A percentile compares a stretch with the other conserved stretches of the same genome.
Conservation (phyloP, 2,113 vertebrate species). For the Pollimyrus isidori region DNA sequence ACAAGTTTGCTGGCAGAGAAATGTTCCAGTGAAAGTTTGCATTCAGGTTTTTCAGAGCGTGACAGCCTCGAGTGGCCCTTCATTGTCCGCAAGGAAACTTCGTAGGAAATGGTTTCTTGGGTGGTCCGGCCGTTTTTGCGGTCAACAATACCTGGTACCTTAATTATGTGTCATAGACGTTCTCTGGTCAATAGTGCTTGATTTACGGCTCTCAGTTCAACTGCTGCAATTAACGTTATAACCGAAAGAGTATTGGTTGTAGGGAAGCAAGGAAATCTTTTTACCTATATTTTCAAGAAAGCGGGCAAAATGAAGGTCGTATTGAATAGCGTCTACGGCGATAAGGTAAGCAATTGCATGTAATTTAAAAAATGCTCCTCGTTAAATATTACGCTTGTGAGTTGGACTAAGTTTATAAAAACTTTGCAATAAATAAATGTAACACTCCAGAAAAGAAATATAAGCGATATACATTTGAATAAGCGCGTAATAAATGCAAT, state of each 20-base stretch:
- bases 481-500: background rate
- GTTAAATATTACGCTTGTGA: background rate
- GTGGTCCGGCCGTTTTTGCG: constrained; percentile 54
- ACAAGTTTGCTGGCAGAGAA: constrained; percentile 42
- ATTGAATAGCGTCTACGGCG: background rate
- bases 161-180: constrained; percentile 39
- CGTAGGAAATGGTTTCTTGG: constrained; percentile 55
- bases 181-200: constrained; percentile 62
- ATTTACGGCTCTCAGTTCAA: constrained; percentile 70
- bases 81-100: constrained; percentile 52
- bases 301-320: constrained; percentile 26
- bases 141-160: constrained; percentile 25
- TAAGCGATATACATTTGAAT: background rate
- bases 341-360: constrained; percentile 18
- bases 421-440: background rate
- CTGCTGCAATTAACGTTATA: constrained; percentile 64
- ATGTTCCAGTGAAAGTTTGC: constrained; percentile 53
- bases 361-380: background rate
- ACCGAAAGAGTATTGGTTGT: constrained; percentile 28
- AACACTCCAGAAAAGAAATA: background rate
- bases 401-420: background rate
- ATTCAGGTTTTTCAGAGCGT: constrained; percentile 54
- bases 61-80: constrained; percentile 52
- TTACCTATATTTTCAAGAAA: constrained; percentile 22
- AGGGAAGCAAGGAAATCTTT: constrained; percentile 33